Percentiles rank a stretch among this genome's conserved stretches.
phyloP scores from a whole-genome alignment of 2,888 invertebrate species.

The Spilosoma lubricipeda region DNA sequence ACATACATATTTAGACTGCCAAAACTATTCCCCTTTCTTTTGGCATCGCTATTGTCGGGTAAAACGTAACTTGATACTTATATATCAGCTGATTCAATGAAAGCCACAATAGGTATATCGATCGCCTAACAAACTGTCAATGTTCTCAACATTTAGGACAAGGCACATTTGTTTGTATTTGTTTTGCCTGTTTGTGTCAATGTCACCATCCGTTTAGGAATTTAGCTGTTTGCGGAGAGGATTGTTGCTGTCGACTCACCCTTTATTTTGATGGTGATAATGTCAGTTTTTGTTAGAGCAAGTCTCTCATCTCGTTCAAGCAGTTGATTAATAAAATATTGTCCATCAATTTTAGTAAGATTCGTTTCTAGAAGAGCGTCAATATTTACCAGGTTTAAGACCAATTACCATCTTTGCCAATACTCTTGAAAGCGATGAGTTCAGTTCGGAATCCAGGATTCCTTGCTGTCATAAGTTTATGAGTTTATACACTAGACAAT shows the following conservation, averaged over 20 bases:
- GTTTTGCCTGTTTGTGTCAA: not conserved
- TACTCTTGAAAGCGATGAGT: not conserved
- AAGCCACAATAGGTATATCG: not conserved
- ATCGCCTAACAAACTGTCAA: not conserved
- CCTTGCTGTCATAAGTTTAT: no score
- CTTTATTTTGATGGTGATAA: not conserved
- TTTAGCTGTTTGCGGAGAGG: not conserved
- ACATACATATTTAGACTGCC: no score
- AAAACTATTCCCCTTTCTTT: no score
- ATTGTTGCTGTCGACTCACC: not conserved
- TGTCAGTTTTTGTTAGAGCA: not conserved
- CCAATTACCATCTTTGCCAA: not conserved
- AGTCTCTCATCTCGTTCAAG: not conserved
- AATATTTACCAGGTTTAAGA: not conserved
- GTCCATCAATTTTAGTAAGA: not conserved
- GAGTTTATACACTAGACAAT: not conserved
- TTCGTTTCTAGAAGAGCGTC: not conserved
- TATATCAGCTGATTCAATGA: not conserved
- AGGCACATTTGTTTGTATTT: conserved; percentile 1
- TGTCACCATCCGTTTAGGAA: conserved; percentile 2
- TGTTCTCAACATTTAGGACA: not conserved
- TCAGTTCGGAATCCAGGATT: no score
- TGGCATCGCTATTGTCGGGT: not conserved
- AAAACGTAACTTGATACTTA: not conserved
- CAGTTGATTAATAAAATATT: not conserved